These are phyloP conservation scores for Haliaeetus leucogaster DNA, from an alignment of 2,113 vertebrate species.

Conservation along the genomic window DNA sequence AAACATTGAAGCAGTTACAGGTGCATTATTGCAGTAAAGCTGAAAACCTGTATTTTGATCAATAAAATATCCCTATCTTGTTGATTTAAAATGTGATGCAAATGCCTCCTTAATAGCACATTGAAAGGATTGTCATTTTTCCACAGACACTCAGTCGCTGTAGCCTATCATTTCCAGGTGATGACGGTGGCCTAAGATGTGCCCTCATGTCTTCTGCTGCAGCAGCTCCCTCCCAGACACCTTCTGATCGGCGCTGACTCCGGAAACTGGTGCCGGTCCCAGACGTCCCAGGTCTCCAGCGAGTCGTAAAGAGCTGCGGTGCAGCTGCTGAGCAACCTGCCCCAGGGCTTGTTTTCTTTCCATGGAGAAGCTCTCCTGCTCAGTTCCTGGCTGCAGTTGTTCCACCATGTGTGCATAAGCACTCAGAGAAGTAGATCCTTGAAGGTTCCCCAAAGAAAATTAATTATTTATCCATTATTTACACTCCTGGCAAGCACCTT, in stretches of 20 bases:
- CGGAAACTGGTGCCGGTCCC: neutral
- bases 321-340: neutral
- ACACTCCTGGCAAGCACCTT: neutral
- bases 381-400: neutral
- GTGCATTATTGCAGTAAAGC: neutral
- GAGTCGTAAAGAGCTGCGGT: accelerated
- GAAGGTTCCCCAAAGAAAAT: neutral
- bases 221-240: neutral
- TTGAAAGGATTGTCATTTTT: accelerated
- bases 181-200: neutral
- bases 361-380: neutral
- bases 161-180: neutral
- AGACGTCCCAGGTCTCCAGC: neutral
- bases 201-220: neutral
- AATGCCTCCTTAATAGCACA: neutral
- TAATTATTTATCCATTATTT: neutral
- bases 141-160: neutral
- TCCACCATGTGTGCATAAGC: neutral
- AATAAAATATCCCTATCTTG: neutral
- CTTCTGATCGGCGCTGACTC: accelerated
- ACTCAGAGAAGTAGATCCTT: neutral
- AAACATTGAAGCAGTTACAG: neutral
- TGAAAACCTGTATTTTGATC: neutral
- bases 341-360: neutral
- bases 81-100: neutral